Percentiles rank a stretch among this genome's conserved stretches.
Conservation (phyloP, 2,888 invertebrate genomes). For the Nomada ferruginata region DNA sequence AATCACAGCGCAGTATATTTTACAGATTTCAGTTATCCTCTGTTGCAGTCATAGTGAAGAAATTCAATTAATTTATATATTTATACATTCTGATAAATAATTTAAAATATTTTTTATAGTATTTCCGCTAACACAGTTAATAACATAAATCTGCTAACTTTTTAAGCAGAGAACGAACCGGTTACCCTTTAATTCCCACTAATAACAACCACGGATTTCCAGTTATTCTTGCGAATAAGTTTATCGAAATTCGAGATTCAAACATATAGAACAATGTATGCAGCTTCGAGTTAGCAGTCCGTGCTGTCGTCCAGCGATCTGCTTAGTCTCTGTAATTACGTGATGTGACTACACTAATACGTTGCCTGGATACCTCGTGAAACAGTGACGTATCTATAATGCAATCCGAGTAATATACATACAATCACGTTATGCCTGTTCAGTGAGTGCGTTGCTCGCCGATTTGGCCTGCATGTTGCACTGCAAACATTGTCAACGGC, state of each 20-base stretch:
- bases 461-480: not conserved
- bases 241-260: not conserved
- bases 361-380: not conserved
- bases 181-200: not conserved
- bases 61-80: no score
- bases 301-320: not conserved
- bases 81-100: no score
- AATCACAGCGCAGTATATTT: no score
- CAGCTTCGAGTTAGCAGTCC: not conserved
- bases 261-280: not conserved
- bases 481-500: not conserved
- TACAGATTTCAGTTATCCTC: no score
- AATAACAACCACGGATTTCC: not conserved
- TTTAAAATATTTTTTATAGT: no score
- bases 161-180: not conserved
- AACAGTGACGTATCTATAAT: constrained; percentile 43
- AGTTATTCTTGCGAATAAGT: not conserved
- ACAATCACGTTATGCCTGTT: constrained; percentile 28
- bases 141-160: not conserved
- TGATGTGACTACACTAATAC: constrained; percentile 23
- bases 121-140: not conserved
- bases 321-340: constrained; percentile 34
- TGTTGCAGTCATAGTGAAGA: no score
- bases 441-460: constrained; percentile 12
- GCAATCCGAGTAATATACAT: constrained; percentile 36